Evolutionary conservation across 2,113 vertebrate genomes (phyloP).

Genomic region (Heterocephalus glaber): DNA sequence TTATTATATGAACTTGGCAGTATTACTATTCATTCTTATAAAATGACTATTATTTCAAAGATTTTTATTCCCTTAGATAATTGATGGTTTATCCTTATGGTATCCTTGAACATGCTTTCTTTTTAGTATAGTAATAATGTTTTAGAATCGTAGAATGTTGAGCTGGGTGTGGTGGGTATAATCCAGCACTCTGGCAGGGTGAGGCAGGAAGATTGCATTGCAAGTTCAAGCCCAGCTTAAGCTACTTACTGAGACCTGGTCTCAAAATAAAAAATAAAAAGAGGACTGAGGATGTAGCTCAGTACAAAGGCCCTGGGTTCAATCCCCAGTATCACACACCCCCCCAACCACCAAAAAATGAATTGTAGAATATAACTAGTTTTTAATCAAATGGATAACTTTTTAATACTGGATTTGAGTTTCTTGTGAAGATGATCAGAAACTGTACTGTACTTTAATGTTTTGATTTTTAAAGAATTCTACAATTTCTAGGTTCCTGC

Average conservation of each 20-base stretch:
- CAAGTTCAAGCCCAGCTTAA: neutral
- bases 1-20: neutral
- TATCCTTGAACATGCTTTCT: neutral
- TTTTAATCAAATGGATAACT: constrained; percentile 17
- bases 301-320: neutral
- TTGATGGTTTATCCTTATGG: neutral
- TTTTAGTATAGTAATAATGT: neutral
- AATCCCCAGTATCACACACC: neutral
- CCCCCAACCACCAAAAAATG: neutral
- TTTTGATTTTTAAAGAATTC: neutral
- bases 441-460: neutral
- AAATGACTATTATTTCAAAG: neutral
- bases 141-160: neutral
- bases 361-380: neutral
- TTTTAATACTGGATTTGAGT: neutral
- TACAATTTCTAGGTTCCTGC: neutral
- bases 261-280: neutral
- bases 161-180: neutral
- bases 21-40: neutral
- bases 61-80: neutral
- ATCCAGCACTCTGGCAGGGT: neutral
- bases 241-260: neutral
- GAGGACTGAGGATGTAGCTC: neutral
- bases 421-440: neutral
- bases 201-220: neutral